Evolutionary conservation across 2,113 vertebrate genomes (phyloP).

Genomic region (Raja brachyura): DNA sequence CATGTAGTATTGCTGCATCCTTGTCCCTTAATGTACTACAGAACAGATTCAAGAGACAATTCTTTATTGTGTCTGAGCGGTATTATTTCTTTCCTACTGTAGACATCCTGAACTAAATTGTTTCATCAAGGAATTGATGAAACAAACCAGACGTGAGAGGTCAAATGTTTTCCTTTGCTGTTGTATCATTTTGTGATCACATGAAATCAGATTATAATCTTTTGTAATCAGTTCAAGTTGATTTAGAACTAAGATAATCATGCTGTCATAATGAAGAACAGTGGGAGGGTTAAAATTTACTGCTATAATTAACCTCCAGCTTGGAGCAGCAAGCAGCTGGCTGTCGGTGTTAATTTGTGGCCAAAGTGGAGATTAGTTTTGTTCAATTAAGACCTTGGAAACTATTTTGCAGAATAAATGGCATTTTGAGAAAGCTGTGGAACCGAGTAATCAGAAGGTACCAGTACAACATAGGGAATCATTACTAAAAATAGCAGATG

Average conservation of each 20-base stretch:
- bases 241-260: background rate
- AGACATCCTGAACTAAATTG: background rate
- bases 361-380: background rate
- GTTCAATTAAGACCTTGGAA: background rate
- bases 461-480: background rate
- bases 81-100: background rate
- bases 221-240: background rate
- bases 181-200: background rate
- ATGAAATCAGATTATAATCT: background rate
- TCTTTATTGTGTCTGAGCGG: background rate
- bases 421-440: background rate
- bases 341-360: background rate
- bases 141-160: background rate
- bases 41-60: background rate
- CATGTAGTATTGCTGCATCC: background rate
- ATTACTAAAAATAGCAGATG: no score
- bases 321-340: background rate
- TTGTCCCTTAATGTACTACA: background rate
- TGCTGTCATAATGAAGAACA: background rate
- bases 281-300: background rate
- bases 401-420: background rate
- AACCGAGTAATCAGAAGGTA: background rate
- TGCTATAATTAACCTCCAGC: background rate
- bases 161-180: background rate
- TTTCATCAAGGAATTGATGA: background rate